phyloP scores from a whole-genome alignment of 1,140 invertebrate species.

The Drosophila virilis region DNA sequence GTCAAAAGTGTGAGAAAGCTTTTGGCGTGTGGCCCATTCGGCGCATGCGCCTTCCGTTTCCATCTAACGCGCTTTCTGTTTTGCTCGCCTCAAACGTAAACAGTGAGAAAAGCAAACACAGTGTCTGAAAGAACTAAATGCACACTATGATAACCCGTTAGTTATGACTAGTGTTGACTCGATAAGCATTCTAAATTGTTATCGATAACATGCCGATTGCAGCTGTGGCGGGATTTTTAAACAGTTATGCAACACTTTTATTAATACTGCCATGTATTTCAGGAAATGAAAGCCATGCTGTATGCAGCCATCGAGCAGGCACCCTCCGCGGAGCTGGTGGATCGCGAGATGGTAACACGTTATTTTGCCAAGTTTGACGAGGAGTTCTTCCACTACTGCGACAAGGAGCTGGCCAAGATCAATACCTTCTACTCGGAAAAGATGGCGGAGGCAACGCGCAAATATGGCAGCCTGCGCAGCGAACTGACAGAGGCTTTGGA shows the following conservation, averaged over 20 bases:
- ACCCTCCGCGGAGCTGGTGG: constrained; percentile 88
- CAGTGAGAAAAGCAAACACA: constrained; percentile 24
- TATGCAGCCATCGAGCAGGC: constrained; percentile 90
- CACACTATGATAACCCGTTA: not conserved
- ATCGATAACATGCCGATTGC: not conserved
- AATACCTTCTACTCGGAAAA: constrained; percentile 96
- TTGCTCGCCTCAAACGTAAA: constrained; percentile 66
- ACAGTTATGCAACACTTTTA: not conserved
- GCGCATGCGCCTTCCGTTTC: constrained; percentile 57
- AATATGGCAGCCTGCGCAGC: constrained; percentile 90
- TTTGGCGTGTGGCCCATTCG: constrained; percentile 19
- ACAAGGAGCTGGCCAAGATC: constrained; percentile 94
- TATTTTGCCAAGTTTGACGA: constrained; percentile 94
- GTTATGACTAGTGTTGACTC: not conserved
- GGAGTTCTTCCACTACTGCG: constrained; percentile 93
- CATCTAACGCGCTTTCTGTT: constrained; percentile 46
- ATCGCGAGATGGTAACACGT: constrained; percentile 88
- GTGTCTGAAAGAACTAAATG: not conserved
- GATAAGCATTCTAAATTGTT: not conserved
- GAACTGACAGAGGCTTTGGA: constrained; percentile 88
- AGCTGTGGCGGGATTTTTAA: not conserved
- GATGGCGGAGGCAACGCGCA: constrained; percentile 93
- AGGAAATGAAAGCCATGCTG: constrained; percentile 91
- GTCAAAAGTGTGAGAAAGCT: constrained; percentile 61
- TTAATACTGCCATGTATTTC: too few species aligned